Evolutionary conservation across 2,888 invertebrate genomes (phyloP), one percentile per base, ranked within the genome.

Genomic region (Apodemia duryi): DNA sequence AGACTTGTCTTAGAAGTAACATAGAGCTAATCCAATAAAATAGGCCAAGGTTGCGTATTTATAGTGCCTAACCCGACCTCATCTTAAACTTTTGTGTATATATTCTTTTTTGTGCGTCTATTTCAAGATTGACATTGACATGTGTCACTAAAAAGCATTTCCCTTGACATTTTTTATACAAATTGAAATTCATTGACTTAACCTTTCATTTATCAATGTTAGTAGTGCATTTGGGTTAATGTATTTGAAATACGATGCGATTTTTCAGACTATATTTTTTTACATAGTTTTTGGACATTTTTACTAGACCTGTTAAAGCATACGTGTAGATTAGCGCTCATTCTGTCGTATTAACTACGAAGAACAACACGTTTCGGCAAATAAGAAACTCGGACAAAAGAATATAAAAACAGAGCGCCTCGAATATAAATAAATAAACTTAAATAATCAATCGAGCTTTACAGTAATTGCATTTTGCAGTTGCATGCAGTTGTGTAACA

Each of bases 91-190:
- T 57, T 57, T 57, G 57, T 57, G 11, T 57, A 32, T 32, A 32
- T 57, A 32, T 57, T 57, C 57, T 57, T 57, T 54, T 57, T 57
- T 57, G 57, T 57, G 57, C 29, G 57, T 57, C 57, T 57, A 57
- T 57, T 57, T 57, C 29, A 32, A 57, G 57, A 29, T 57, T 57
- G 57, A 57, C 57, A 32, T 57, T 57, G 57, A 57, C 57, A 57
- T 57, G 57, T 57, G 57, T 57, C 57, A 57, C 57, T 13, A 29
- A 57, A 46, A 57, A 57, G 57, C 57, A 57, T 57, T 57, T 11
- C 29, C 29, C 57, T 57, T 57, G 57, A 57, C 57, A 57, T 57
- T 57, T 57, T 11, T 57, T 52, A 28, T 9, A 52, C 52, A 57
- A 57, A 57, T 57, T 32, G 32, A 29, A 29, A 57, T 29, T 57